Percentiles rank a stretch among this genome's conserved stretches.
Conservation (phyloP, 2,113 vertebrate genomes). For the Dicentrarchus labrax region DNA sequence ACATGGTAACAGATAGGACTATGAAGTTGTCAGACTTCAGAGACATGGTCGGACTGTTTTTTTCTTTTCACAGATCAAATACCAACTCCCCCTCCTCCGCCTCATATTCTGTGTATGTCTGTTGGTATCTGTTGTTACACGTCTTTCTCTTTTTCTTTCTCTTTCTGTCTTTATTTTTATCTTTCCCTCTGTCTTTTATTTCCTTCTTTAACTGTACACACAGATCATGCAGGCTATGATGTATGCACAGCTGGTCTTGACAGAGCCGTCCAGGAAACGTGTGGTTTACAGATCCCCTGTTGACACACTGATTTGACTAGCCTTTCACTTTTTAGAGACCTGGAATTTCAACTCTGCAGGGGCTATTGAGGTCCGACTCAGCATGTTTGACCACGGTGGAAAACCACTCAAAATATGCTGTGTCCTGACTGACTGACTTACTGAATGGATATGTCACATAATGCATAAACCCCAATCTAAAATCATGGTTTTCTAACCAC, state of each 20-base stretch:
- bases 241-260: slow-evolving; percentile 85
- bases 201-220: slow-evolving; percentile 28
- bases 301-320: slow-evolving; percentile 69
- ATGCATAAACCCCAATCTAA: slow-evolving; percentile 51
- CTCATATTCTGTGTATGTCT: slow-evolving; percentile 34
- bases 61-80: slow-evolving; percentile 48
- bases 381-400: slow-evolving; percentile 64
- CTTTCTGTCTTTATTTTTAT: slow-evolving; percentile 18
- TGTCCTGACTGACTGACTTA: slow-evolving; percentile 44
- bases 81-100: slow-evolving; percentile 16
- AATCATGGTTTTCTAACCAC: slow-evolving; percentile 47
- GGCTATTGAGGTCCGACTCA: slow-evolving; percentile 67
- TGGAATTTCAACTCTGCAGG: slow-evolving; percentile 78
- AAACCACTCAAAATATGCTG: slow-evolving; percentile 58
- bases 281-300: slow-evolving; percentile 80
- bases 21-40: slow-evolving; percentile 58
- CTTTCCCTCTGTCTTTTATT: slow-evolving; percentile 29
- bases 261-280: slow-evolving; percentile 78
- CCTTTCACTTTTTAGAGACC: slow-evolving; percentile 71
- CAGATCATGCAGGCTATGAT: slow-evolving; percentile 62
- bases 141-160: slow-evolving; percentile 26
- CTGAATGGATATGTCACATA: slow-evolving; percentile 60
- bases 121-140: slow-evolving; percentile 19
- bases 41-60: slow-evolving; percentile 27
- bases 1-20: slow-evolving; percentile 71